Evolutionary conservation across 2,888 invertebrate species (phyloP).

Genomic region (Volucella inanis): DNA sequence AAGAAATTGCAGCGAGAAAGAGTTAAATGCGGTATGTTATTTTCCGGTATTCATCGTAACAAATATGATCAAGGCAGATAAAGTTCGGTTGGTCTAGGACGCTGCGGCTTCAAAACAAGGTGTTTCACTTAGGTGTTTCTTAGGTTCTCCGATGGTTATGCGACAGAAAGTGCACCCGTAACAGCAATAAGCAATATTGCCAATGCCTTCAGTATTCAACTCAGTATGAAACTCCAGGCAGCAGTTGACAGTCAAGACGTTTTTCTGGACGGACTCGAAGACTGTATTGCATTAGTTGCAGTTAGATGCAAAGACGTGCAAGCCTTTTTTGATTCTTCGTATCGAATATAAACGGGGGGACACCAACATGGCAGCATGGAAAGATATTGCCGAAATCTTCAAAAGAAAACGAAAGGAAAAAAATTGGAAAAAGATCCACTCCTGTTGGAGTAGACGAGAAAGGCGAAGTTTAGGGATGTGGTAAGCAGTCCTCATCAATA

Average conservation of each 20-base stretch:
- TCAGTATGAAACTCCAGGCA: constrained; percentile 69
- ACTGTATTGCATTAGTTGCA: constrained; percentile 75
- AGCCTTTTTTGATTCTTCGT: constrained; percentile 69
- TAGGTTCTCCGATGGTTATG: neutral
- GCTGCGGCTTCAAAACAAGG: no score
- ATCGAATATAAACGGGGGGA: constrained; percentile 57
- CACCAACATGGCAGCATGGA: no score
- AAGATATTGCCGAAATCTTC: constrained; percentile 5
- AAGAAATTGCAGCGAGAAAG: no score
- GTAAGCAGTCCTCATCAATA: constrained; percentile 1
- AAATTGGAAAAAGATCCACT: neutral
- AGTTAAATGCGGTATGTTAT: no score
- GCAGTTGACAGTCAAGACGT: constrained; percentile 60
- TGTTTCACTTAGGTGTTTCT: neutral
- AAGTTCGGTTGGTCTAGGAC: no score
- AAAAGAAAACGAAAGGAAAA: neutral
- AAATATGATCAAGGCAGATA: no score
- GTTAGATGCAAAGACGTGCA: constrained; percentile 70
- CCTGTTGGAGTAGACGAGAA: neutral
- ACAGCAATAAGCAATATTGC: constrained; percentile 17
- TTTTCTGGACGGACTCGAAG: constrained; percentile 76
- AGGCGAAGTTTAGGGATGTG: neutral
- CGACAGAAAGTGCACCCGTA: constrained; percentile 4
- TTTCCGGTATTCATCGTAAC: no score
- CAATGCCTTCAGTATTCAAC: constrained; percentile 14